phyloP scores from a whole-genome alignment of 2,888 invertebrate species.

The Cephalotes varians region DNA sequence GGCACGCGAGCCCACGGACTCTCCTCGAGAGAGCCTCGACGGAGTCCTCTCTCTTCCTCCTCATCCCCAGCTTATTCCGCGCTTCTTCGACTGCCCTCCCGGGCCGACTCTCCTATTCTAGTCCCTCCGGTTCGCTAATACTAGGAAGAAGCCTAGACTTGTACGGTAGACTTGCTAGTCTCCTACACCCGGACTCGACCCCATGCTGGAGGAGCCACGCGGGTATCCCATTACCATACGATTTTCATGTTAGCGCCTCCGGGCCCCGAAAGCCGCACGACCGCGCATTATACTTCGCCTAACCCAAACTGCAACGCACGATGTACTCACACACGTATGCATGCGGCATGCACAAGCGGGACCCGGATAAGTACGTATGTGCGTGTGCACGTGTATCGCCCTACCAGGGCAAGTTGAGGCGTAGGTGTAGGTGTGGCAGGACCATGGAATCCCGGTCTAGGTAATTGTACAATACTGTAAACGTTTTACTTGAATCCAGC shows the following conservation, averaged over 20 bases:
- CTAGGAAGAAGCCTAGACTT: constrained; percentile 79
- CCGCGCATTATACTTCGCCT: constrained; percentile 81
- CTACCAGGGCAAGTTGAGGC: constrained; percentile 52
- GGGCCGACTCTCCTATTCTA: constrained; percentile 50
- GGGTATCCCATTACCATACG: constrained; percentile 83
- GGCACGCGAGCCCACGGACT: constrained; percentile 83
- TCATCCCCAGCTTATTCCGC: constrained; percentile 48
- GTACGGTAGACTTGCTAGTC: constrained; percentile 71
- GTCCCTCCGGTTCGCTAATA: constrained; percentile 64
- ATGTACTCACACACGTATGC: constrained; percentile 11
- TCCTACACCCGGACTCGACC: constrained; percentile 71
- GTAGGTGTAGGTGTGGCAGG: constrained; percentile 75
- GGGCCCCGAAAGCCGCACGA: constrained; percentile 82
- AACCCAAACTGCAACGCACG: constrained; percentile 51
- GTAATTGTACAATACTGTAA: constrained; percentile 75
- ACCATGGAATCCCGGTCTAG: constrained; percentile 68
- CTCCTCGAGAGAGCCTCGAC: constrained; percentile 72
- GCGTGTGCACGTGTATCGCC: constrained; percentile 22
- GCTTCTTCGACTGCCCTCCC: constrained; percentile 38
- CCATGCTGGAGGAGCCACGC: constrained; percentile 74
- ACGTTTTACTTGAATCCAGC: constrained; percentile 67
- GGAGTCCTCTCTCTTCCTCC: constrained; percentile 60
- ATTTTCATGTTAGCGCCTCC: constrained; percentile 84
- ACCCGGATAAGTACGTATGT: background rate
- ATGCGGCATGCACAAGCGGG: background rate